Evolutionary conservation across 37 sponge, comb jelly and placozoan species (phyloP), one percentile per base, ranked within the genome.

Genomic region (Tethya wilhelma): DNA sequence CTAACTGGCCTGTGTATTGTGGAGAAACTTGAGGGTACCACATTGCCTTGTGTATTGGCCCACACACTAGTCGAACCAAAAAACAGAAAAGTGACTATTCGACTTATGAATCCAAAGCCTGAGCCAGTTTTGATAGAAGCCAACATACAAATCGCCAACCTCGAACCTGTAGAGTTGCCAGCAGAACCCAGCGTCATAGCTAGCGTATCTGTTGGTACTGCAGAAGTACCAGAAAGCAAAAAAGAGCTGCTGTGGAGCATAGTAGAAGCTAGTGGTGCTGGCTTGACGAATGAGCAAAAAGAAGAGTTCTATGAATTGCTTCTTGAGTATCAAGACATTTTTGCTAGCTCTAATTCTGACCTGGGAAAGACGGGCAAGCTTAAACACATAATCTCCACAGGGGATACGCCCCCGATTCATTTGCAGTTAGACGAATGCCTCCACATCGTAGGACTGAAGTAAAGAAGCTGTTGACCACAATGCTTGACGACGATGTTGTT

Each of bases 401-500:
- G 9, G 37, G 37, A 6, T 22, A 31, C 3, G 22, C 73, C 53
- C 8, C 49, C 44, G n/a, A 28, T 44, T 22, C 55, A 53, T 26
- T 59, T 37, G 23, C 67, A 66, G 68, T 49, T 31, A 49, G 38
- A 49, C 14, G 74, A 25, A 45, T 65, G 17, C 37, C 66, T 29
- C 44, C 71, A 43, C 33, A 4, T 19, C 66, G 37, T 34, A 30
- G 66, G 37, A 37, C 14, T 19, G 37, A 5, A 6, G 66, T 8
- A 5, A 5, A 29, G 66, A 11, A 74, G 17, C 58, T 56, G 74
- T 26, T 74, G 36, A 32, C 33, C 29, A 57, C 31, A 19, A 74
- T 74, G 74, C 56, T 57, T 33, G 36, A 56, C 7, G 14, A 31
- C 14, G 74, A 74, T 37, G 57, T 74, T 14, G 56, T 74, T 37